These are phyloP conservation scores for Chesias legatella DNA, from an alignment of 2,888 invertebrate species.

Conservation along the genomic window DNA sequence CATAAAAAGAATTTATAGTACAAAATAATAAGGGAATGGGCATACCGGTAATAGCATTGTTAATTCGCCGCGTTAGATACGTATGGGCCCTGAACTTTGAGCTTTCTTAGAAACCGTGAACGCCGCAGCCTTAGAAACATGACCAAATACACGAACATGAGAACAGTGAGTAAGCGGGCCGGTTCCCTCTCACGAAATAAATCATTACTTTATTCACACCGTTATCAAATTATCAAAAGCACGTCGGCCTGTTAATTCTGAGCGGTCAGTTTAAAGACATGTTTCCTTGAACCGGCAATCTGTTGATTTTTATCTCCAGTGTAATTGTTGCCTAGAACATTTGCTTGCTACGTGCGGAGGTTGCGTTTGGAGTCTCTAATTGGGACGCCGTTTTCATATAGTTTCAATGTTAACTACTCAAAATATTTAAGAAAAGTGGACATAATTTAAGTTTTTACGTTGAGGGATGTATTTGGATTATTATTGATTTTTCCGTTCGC, in stretches of 20 bases:
- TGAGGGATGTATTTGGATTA: no score
- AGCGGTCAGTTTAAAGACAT: slow-evolving; percentile 71
- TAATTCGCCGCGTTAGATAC: no score
- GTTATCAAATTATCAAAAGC: slow-evolving; percentile 79
- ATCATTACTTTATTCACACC: slow-evolving; percentile 60
- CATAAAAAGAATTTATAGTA: no score
- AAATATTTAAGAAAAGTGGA: no score
- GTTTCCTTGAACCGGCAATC: slow-evolving; percentile 66
- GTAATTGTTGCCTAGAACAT: slow-evolving; percentile 73
- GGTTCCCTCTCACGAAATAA: slow-evolving; percentile 56
- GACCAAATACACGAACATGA: slow-evolving; percentile 3
- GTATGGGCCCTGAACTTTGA: slow-evolving; percentile 17
- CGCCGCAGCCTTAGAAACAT: slow-evolving; percentile 16
- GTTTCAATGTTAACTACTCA: no score
- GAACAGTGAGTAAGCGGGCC: slow-evolving; percentile 55
- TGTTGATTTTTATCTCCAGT: slow-evolving; percentile 58
- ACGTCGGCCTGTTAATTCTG: slow-evolving; percentile 72
- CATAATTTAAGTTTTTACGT: no score
- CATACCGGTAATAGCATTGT: no score
- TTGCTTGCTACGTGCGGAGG: slow-evolving; percentile 49
- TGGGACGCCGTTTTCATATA: slow-evolving; percentile 25
- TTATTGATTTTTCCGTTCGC: no score
- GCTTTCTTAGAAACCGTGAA: slow-evolving; percentile 26
- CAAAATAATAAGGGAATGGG: no score
- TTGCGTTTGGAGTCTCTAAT: slow-evolving; percentile 38